phyloP scores from a whole-genome alignment of 2,888 invertebrate genomes.

The Phengaris alcon region DNA sequence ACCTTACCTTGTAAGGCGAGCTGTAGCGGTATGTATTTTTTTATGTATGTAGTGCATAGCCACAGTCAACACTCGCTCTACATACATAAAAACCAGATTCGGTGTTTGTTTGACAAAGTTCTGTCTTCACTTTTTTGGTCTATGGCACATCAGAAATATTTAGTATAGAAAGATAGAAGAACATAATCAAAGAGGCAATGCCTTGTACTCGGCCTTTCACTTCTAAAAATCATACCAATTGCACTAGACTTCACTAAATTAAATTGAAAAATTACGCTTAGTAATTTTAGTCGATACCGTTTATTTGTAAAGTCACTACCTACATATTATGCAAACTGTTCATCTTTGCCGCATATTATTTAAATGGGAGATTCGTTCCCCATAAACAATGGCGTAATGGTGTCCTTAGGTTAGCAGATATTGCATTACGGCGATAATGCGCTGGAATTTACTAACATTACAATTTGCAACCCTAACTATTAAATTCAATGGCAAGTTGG shows the following conservation, averaged over 20 bases:
- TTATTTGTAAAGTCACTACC: not conserved
- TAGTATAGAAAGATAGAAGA: no score
- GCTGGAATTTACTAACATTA: slow-evolving; percentile 10
- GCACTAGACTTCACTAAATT: not conserved
- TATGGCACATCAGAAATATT: no score
- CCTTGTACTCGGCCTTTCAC: not conserved
- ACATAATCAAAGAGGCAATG: no score
- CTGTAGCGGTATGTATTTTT: no score
- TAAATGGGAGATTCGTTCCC: not conserved
- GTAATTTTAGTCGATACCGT: not conserved
- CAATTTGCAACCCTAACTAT: slow-evolving; percentile 12
- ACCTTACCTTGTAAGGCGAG: no score
- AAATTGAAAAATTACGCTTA: not conserved
- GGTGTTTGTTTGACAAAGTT: no score
- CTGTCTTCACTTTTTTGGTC: no score
- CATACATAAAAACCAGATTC: no score
- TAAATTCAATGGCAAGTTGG: slow-evolving; percentile 7
- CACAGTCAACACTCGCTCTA: no score
- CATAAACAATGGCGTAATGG: slow-evolving; percentile 6
- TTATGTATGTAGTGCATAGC: no score
- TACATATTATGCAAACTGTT: not conserved
- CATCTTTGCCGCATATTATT: not conserved
- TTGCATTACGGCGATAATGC: slow-evolving; percentile 8
- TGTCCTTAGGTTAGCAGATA: not conserved
- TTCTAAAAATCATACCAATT: not conserved